phyloP scores from a whole-genome alignment of 2,797 vertebrate genomes.

The Spizella passerina region DNA sequence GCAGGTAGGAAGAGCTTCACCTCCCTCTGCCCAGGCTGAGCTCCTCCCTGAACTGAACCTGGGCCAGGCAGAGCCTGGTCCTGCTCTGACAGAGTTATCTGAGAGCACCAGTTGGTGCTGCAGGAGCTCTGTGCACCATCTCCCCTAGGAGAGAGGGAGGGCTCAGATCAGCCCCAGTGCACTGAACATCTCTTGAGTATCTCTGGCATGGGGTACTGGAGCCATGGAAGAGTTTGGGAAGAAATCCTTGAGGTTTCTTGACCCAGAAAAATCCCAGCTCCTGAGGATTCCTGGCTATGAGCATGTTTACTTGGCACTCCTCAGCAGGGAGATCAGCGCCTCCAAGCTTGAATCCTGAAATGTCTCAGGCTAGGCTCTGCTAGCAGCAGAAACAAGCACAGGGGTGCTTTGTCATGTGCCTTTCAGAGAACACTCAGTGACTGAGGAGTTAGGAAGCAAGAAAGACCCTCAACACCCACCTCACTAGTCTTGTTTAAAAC shows the following conservation, averaged over 20 bases:
- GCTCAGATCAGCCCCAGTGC: not conserved
- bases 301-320: not conserved
- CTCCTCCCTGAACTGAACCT: not conserved
- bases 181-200: not conserved
- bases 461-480: not conserved
- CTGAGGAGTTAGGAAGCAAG: not conserved
- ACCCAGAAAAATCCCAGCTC: not conserved
- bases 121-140: not conserved
- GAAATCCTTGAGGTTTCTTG: not conserved
- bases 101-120: not conserved
- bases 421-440: not conserved
- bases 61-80: not conserved
- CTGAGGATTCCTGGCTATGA: rapidly evolving
- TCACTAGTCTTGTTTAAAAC: not conserved
- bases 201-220: not conserved
- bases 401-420: not conserved
- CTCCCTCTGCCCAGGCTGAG: not conserved
- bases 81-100: not conserved
- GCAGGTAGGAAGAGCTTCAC: conserved; percentile 72
- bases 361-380: not conserved
- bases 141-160: not conserved
- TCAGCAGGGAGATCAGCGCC: not conserved
- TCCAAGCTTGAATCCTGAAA: not conserved
- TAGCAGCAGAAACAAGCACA: not conserved
- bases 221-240: not conserved